Percentiles rank a stretch among this genome's conserved stretches.
phyloP scores from a whole-genome alignment of 2,113 vertebrate genomes.

The Ammodytes marinus region DNA sequence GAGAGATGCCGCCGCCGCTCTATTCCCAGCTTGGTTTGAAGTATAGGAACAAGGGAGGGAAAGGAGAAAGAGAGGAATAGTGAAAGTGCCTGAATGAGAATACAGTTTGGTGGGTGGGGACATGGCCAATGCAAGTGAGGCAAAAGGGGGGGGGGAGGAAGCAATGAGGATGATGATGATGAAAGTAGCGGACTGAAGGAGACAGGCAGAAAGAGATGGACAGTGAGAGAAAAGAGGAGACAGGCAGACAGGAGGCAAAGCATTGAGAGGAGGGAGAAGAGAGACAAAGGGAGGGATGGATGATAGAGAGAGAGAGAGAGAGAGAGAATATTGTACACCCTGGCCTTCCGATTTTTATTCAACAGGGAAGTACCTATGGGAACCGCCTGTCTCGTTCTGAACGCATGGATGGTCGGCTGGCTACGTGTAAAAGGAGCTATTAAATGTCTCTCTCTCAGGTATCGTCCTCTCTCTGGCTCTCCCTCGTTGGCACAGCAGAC shows the following conservation, averaged over 20 bases:
- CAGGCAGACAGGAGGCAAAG: neutral
- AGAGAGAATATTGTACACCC: constrained; percentile 24
- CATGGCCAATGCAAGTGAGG: constrained; percentile 16
- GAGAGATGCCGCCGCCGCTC: constrained; percentile 18
- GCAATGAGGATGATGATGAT: neutral
- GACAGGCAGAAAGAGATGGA: neutral
- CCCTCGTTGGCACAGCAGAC: constrained; percentile 29
- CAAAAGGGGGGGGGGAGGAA: too few relatives aligned
- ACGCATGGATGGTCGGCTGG: constrained; percentile 50
- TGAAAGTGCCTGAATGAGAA: constrained; percentile 3
- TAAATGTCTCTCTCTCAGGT: constrained; percentile 29
- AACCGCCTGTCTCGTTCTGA: constrained; percentile 55
- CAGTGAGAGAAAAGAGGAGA: neutral
- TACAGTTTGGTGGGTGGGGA: neutral
- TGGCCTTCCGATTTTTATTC: constrained; percentile 55
- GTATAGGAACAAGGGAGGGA: neutral
- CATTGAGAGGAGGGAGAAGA: neutral
- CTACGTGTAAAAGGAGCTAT: constrained; percentile 48
- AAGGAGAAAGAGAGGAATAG: neutral
- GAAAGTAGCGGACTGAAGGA: neutral
- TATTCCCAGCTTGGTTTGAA: constrained; percentile 36
- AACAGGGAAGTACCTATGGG: constrained; percentile 52
- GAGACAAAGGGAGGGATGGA: constrained; percentile 18
- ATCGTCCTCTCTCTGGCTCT: constrained; percentile 13
- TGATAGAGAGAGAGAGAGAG: constrained; percentile 23